Evolutionary conservation across 2,888 invertebrate genomes (phyloP).

Genomic region (Ommatoiulus sabulosus): DNA sequence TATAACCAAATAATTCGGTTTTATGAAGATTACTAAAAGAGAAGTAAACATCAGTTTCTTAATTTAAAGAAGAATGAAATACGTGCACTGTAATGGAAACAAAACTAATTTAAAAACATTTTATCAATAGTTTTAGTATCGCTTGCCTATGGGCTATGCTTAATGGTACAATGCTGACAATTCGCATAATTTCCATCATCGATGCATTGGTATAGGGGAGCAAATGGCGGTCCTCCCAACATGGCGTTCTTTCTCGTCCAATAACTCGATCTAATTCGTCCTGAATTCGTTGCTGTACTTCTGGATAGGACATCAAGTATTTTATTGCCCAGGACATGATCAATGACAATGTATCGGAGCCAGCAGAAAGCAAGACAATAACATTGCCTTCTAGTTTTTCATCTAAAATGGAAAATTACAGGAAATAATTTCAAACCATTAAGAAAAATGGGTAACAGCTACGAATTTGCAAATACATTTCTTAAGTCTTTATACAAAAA

Average conservation of each 20-base stretch:
- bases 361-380: slow-evolving; percentile 9
- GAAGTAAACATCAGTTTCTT: background rate
- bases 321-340: slow-evolving; percentile 31
- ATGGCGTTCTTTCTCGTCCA: slow-evolving; percentile 25
- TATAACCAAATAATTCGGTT: slow-evolving; percentile 29
- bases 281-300: background rate
- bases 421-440: no score
- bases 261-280: slow-evolving; percentile 32
- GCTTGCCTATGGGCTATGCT: slow-evolving; percentile 29
- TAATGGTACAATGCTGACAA: background rate
- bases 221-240: slow-evolving; percentile 23
- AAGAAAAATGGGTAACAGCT: no score
- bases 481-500: background rate
- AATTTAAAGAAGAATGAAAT: background rate
- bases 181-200: slow-evolving; percentile 36
- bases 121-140: background rate
- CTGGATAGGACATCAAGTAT: slow-evolving; percentile 39
- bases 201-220: background rate
- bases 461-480: background rate
- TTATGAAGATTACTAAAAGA: background rate
- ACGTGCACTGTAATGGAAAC: background rate
- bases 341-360: slow-evolving; percentile 10
- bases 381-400: slow-evolving; percentile 42
- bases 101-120: background rate
- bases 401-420: background rate